Base-by-base conservation (phyloP, 2,113 vertebrate genomes). In the Apus apus region DNA sequence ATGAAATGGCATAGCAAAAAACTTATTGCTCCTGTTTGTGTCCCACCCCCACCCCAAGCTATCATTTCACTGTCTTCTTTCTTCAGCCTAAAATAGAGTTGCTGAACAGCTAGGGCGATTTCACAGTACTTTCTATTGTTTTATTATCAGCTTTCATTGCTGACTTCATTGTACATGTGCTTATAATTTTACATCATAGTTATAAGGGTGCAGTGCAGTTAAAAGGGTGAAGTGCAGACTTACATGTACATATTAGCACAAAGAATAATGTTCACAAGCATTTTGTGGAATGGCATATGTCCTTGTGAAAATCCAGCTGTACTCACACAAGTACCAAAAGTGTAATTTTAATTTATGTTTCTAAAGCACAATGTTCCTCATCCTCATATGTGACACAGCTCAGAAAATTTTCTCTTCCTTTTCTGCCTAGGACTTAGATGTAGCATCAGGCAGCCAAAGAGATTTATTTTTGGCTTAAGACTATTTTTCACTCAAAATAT, bases 1-100 rank as follows among this genome's bases (percentile, higher is more conserved):
- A 58, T 29, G 5, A 86, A 76, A 79, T 6, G 5, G 9, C 15
- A 80, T 3, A 43, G 11, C n/a, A 54, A 45, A 83, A 25, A 34
- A 3, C 5, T 15, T 14, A 29, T 2, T 3, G 3, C 6, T 57
- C 32, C 6, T 53, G 67, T 56, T 17, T 54, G 17, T 60, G 15
- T 26, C 43, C 15, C 4, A 2, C 26, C 46, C 5, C 4, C 1
- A 2, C 5, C 17, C 66, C n/a, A 73, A 70, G 3, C 7, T 67
- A 29, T 16, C 10, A 73, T 64, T 78, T 60, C 36, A 89, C 18
- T 11, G 16, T 48, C 38, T 54, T 51, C 15, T 66, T 84, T 66
- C 34, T 77, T 74, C 8, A 65, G 34, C 13, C 56, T 67, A 53
- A 66, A 53, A 48, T 38, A 58, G 5, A 73, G 43, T 18, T 83